Conservation (phyloP, 2,888 invertebrate species). For the Griposia aprilina region DNA sequence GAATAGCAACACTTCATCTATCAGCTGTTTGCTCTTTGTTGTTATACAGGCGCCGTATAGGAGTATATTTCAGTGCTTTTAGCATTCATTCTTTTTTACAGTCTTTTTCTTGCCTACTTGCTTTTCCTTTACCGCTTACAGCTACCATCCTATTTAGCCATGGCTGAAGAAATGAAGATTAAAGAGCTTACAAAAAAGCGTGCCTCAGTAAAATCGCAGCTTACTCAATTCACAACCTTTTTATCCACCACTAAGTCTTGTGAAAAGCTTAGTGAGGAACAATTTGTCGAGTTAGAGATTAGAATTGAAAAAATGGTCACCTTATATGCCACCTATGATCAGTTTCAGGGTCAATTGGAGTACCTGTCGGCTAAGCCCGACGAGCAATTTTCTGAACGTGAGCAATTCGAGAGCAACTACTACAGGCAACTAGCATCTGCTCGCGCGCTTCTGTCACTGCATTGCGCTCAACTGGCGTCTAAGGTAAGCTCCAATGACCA, state of each 20-base stretch:
- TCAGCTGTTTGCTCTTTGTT: no score
- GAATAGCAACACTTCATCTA: no score
- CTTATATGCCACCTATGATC: constrained; percentile 3
- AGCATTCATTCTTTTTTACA: no score
- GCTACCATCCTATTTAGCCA: no score
- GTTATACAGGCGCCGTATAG: no score
- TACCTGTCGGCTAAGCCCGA: not conserved
- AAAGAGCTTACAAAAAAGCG: no score
- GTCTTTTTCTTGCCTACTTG: no score
- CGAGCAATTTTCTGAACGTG: no score
- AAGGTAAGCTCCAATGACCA: not conserved
- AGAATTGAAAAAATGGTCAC: not conserved
- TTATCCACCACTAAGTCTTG: not conserved
- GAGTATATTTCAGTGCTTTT: no score
- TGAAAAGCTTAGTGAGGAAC: not conserved
- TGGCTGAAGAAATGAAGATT: not conserved
- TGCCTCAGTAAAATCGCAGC: not conserved
- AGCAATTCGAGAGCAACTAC: no score
- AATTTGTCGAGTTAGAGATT: not conserved
- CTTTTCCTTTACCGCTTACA: no score
- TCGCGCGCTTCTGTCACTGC: not conserved
- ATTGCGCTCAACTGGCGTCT: not conserved
- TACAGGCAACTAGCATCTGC: constrained; percentile 1
- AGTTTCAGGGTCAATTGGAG: not conserved
- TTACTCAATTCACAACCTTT: not conserved